Conservation (phyloP, 2,113 vertebrate species). For the Carettochelys insculpta region DNA sequence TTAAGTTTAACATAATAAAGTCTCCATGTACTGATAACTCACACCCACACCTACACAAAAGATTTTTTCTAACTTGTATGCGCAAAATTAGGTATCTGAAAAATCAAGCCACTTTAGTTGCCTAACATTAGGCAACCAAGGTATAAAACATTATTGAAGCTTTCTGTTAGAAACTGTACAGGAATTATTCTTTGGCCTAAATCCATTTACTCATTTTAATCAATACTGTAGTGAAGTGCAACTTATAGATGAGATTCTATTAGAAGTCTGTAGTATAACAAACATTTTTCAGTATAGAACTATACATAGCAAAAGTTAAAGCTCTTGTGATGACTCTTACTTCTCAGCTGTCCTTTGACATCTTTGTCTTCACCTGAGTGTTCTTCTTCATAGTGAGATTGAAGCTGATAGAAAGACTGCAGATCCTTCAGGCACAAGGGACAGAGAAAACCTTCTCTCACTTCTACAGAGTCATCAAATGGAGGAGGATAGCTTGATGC, state of each 20-base stretch:
- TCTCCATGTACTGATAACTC: too few relatives aligned
- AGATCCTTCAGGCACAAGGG: conserved; percentile 95
- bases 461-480: conserved; percentile 87
- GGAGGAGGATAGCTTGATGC: conserved; percentile 83
- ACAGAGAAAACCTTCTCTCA: conserved; percentile 95
- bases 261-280: not conserved
- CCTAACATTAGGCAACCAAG: too few relatives aligned
- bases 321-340: conserved; percentile 72
- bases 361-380: conserved; percentile 89
- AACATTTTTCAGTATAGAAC: fast-evolving
- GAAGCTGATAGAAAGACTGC: conserved; percentile 94
- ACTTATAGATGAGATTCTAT: not conserved
- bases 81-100: not conserved
- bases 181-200: fast-evolving
- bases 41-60: not conserved
- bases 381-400: conserved; percentile 94
- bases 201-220: fast-evolving
- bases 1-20: not conserved
- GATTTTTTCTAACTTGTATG: not conserved
- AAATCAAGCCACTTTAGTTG: fast-evolving
- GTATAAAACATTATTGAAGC: not conserved
- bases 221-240: fast-evolving
- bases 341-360: conserved; percentile 89
- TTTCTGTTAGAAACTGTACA: fast-evolving
- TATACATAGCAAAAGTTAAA: not conserved